phyloP scores from a whole-genome alignment of 2,888 invertebrate genomes.

The Boloria selene region DNA sequence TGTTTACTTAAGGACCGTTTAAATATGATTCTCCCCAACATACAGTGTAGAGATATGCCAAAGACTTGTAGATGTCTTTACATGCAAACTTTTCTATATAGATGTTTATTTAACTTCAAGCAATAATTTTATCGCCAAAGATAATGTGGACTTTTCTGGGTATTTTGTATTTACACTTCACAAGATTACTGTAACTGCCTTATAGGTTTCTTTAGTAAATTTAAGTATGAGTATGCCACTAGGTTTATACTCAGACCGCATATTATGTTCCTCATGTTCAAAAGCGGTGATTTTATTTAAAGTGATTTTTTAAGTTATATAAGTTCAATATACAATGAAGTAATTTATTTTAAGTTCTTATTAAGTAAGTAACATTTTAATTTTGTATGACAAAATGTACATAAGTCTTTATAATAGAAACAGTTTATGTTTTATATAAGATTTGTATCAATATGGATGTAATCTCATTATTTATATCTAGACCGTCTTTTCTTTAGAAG shows the following conservation, averaged over 20 bases:
- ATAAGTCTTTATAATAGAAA: slow-evolving; percentile 12
- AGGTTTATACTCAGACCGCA: background rate
- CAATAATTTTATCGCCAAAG: slow-evolving; percentile 71
- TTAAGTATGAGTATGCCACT: slow-evolving; percentile 7
- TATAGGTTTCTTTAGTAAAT: slow-evolving; percentile 8
- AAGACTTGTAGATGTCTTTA: slow-evolving; percentile 68
- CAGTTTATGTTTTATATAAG: background rate
- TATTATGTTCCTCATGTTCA: background rate
- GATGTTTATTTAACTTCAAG: slow-evolving; percentile 49
- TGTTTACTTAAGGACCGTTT: slow-evolving; percentile 36
- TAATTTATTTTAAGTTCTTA: slow-evolving; percentile 23
- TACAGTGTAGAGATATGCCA: slow-evolving; percentile 80
- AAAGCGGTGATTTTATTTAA: slow-evolving; percentile 4
- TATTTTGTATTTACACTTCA: slow-evolving; percentile 30
- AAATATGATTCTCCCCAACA: slow-evolving; percentile 60
- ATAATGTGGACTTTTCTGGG: slow-evolving; percentile 57
- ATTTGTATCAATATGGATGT: background rate
- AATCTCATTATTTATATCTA: slow-evolving; percentile 14
- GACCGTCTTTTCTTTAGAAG: slow-evolving; percentile 6
- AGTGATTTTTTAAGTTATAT: slow-evolving; percentile 17
- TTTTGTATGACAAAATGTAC: slow-evolving; percentile 20
- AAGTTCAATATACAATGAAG: slow-evolving; percentile 24
- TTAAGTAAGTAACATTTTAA: slow-evolving; percentile 14
- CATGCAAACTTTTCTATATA: slow-evolving; percentile 44
- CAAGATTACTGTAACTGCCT: slow-evolving; percentile 22